Conservation (phyloP, 2,113 vertebrate species). For the Oenanthe melanoleuca region DNA sequence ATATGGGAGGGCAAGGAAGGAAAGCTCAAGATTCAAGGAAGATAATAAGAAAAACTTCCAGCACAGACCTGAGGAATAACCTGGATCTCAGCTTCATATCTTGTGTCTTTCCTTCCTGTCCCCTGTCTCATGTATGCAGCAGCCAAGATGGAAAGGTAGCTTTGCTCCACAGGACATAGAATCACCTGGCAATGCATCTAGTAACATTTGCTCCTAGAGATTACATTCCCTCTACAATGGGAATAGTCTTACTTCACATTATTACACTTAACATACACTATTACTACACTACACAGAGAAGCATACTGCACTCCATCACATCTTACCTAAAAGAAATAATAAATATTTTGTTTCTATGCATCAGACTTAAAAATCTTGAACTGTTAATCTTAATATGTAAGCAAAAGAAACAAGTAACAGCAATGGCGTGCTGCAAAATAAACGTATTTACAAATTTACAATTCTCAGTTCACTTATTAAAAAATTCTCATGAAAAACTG, state of each 20-base stretch:
- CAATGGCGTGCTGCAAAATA: neutral
- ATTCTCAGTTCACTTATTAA: neutral
- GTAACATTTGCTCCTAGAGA: neutral
- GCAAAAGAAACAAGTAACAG: neutral
- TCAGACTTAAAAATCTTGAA: neutral
- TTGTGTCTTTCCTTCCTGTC: neutral
- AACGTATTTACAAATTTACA: neutral
- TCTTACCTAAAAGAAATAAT: neutral
- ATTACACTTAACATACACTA: neutral
- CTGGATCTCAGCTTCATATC: neutral
- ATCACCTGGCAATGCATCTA: neutral
- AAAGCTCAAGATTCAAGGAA: neutral
- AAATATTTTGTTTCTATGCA: neutral
- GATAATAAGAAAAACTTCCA: neutral
- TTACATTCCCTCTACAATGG: neutral
- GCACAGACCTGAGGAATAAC: neutral
- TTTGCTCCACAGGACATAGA: neutral
- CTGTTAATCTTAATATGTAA: neutral
- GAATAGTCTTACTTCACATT: neutral
- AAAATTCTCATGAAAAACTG: neutral
- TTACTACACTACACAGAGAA: neutral
- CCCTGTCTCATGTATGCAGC: neutral
- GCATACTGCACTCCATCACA: neutral
- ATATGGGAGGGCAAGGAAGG: neutral
- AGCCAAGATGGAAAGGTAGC: neutral